Evolutionary conservation across 2,797 vertebrate species (phyloP).

Genomic region (Chaetodon trifasciatus): DNA sequence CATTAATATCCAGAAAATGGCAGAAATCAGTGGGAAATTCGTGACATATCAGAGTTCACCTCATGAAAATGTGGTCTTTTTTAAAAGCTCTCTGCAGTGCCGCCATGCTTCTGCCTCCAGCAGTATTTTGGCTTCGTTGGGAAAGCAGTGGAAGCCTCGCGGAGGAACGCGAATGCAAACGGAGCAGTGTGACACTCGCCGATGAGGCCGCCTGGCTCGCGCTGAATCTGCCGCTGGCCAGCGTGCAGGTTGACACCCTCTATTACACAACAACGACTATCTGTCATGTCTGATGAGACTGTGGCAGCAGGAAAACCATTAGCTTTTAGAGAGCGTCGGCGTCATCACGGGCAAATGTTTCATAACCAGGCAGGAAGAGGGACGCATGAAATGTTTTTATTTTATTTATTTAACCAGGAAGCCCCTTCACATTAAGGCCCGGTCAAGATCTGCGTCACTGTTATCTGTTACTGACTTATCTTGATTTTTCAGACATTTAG

Average conservation of each 20-base stretch:
- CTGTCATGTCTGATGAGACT: slow-evolving; percentile 35
- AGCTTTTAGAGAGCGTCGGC: slow-evolving; percentile 11
- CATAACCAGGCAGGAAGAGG: neutral
- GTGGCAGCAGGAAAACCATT: slow-evolving; percentile 1
- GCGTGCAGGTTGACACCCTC: slow-evolving; percentile 29
- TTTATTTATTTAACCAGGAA: too few species aligned
- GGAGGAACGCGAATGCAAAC: neutral
- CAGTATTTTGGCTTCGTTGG: neutral
- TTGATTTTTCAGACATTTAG: too few species aligned
- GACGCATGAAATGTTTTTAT: too few species aligned
- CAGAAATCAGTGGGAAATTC: too few species aligned
- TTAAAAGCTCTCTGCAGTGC: too few species aligned
- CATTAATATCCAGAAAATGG: too few species aligned
- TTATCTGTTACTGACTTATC: too few species aligned
- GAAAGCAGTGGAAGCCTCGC: neutral
- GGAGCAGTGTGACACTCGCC: slow-evolving; percentile 32
- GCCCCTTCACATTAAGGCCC: too few species aligned
- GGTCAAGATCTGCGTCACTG: too few species aligned
- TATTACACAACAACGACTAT: slow-evolving; percentile 35
- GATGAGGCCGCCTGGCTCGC: neutral
- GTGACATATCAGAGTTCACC: too few species aligned
- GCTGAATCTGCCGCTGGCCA: neutral
- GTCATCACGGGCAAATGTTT: neutral
- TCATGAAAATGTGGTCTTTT: too few species aligned
- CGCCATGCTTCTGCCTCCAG: neutral